phyloP scores from a whole-genome alignment of 2,113 vertebrate genomes.

The Promerops cafer region DNA sequence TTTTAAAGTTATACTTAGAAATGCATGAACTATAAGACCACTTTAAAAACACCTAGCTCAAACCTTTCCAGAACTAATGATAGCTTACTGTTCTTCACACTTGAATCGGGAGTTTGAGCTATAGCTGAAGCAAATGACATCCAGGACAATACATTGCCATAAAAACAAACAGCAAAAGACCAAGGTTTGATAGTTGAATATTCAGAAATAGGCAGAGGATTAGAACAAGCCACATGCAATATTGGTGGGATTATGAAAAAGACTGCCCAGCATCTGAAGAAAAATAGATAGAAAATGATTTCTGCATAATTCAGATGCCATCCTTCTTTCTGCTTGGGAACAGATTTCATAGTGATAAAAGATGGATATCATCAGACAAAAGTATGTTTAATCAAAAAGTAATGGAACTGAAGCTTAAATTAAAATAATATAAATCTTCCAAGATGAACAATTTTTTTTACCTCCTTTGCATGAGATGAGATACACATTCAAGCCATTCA shows the following conservation, averaged over 20 bases:
- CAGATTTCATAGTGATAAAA: conserved; percentile 53
- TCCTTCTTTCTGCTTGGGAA: conserved; percentile 40
- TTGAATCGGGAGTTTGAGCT: background rate
- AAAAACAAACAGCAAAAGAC: background rate
- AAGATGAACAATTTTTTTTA: conserved; percentile 30
- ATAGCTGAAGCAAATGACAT: background rate
- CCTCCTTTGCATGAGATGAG: background rate
- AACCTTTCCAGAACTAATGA: background rate
- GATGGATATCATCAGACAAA: conserved; percentile 31
- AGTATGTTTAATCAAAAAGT: conserved; percentile 65
- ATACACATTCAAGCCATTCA: background rate
- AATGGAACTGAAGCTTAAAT: conserved; percentile 57
- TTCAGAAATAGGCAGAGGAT: conserved; percentile 12
- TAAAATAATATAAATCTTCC: conserved; percentile 65
- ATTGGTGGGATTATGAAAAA: conserved; percentile 36
- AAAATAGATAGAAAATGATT: conserved; percentile 46
- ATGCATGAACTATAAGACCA: background rate
- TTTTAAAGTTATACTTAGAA: background rate
- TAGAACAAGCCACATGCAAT: conserved; percentile 5
- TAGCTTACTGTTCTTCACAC: background rate
- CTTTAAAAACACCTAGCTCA: background rate
- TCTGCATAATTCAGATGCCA: conserved; percentile 59
- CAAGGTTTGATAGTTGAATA: background rate
- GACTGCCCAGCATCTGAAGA: conserved; percentile 32
- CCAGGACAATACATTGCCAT: background rate